Percentiles rank a stretch among this genome's conserved stretches.
These are phyloP conservation scores for Rhopalosiphum nymphaeae DNA, from an alignment of 2,888 invertebrate species.

Conservation along the genomic window DNA sequence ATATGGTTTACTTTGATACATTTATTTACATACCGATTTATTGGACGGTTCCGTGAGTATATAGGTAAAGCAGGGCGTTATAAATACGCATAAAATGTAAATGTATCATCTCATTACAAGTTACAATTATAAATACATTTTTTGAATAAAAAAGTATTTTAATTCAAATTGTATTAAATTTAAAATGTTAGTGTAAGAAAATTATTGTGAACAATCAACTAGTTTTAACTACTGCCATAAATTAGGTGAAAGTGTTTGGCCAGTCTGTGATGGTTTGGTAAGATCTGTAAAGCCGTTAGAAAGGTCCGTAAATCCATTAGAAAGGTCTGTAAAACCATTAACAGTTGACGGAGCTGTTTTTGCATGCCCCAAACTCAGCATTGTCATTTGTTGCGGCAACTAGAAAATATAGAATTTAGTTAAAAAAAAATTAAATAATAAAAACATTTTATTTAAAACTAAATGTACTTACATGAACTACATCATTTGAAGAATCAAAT, in stretches of 20 bases:
- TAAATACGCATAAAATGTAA: constrained; percentile 6
- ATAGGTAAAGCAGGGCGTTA: constrained; percentile 44
- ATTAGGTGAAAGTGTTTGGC: constrained; percentile 55
- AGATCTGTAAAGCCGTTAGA: constrained; percentile 52
- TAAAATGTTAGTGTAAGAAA: constrained; percentile 15
- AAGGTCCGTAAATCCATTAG: constrained; percentile 54
- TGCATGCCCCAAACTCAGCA: constrained; percentile 46
- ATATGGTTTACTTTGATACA: neutral
- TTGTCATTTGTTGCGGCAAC: constrained; percentile 60
- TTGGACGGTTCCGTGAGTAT: constrained; percentile 49
- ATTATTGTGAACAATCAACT: neutral
- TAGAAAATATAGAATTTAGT: neutral
- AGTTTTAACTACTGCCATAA: constrained; percentile 46
- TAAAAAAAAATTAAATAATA: neutral
- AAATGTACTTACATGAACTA: constrained; percentile 50
- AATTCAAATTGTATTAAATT: constrained; percentile 38
- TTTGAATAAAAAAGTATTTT: neutral
- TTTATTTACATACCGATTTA: constrained; percentile 14
- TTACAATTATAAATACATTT: neutral
- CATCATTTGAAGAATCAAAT: constrained; percentile 40
- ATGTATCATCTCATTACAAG: neutral
- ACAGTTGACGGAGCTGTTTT: constrained; percentile 39
- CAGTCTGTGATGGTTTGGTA: constrained; percentile 14
- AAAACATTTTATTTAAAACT: neutral
- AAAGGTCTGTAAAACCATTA: constrained; percentile 54